Base-by-base conservation (phyloP, 1,140 invertebrate genomes). In the Drosophila virilis region DNA sequence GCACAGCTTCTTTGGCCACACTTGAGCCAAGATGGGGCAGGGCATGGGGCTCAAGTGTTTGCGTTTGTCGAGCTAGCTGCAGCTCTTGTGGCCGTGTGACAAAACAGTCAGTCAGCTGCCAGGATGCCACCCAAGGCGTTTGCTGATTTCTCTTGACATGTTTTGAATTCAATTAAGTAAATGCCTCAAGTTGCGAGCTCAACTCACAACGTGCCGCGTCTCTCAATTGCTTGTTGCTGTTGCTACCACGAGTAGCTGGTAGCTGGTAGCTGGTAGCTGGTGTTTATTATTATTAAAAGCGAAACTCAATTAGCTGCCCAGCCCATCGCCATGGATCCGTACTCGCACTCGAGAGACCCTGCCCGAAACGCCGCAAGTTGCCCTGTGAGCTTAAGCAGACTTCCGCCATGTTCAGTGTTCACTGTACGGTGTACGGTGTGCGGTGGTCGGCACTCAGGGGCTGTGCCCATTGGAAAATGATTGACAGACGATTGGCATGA, bases 401-500 rank as follows among this genome's bases (percentile, higher is more conserved):
- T 91, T 91, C 88, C 88, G 88, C 84, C 80, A 86, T 86, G 58
- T 68, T 80, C 32, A 22, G 55, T 59, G 45, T 33, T 38, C 42
- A 38, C 17, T 37, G 33, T 28, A 55, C 50, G 40, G 48, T 37
- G 33, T 28, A 55, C 50, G 40, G 48, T 13, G 17, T 22, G 17
- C 45, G 17, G 43, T 12, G 22, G 10, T 48, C 6, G 46, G 28
- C 22, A 50, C 48, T 50, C 28, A 33, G 35, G 40, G 70, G 54
- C 8, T 64, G 70, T 74, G 64, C 78, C 81, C 64, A 84, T 82
- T 88, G 78, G 71, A 90, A 77, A 86, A 83, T 91, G 90, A 91
- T 91, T 91, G 90, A 91, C 90, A 91, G 75, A 82, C 85, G 90
- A 91, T 91, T 91, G 90, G 90, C 90, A 90, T 85, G 77, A 79